Percentiles rank a stretch among this genome's conserved stretches.
Evolutionary conservation across 2,113 vertebrate species (phyloP).

Genomic region (Ceyx margarethae): DNA sequence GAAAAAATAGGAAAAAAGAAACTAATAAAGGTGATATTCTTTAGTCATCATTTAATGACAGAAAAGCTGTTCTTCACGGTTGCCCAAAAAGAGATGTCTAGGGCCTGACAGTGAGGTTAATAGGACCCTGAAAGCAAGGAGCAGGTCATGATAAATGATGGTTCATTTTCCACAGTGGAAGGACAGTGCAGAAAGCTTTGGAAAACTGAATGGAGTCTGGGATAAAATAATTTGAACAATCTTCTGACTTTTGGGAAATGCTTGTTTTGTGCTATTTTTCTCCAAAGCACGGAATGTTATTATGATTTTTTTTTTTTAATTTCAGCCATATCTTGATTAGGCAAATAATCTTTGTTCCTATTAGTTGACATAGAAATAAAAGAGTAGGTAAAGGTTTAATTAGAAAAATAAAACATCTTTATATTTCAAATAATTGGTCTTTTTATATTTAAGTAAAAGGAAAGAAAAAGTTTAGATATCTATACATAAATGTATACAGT

Average conservation of each 20-base stretch:
- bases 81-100: slow-evolving; percentile 43
- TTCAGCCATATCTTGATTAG: background rate
- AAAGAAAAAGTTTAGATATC: background rate
- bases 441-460: background rate
- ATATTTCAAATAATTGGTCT: background rate
- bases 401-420: background rate
- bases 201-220: background rate
- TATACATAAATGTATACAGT: background rate
- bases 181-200: background rate
- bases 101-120: slow-evolving; percentile 14
- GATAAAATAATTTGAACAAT: background rate
- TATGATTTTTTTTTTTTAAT: background rate
- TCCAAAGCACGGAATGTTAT: background rate
- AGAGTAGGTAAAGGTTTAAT: background rate
- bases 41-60: background rate
- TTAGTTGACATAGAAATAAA: background rate
- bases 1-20: background rate
- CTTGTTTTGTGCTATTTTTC: background rate
- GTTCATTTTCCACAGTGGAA: slow-evolving; percentile 11
- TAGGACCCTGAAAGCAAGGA: slow-evolving; percentile 4
- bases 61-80: slow-evolving; percentile 20
- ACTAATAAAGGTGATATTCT: background rate
- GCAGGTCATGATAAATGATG: slow-evolving; percentile 20
- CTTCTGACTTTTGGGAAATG: background rate
- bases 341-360: background rate